Evolutionary conservation across 2,797 vertebrate genomes (phyloP), one percentile per base, ranked within the genome.

Genomic region (Urosaurus nigricauda): DNA sequence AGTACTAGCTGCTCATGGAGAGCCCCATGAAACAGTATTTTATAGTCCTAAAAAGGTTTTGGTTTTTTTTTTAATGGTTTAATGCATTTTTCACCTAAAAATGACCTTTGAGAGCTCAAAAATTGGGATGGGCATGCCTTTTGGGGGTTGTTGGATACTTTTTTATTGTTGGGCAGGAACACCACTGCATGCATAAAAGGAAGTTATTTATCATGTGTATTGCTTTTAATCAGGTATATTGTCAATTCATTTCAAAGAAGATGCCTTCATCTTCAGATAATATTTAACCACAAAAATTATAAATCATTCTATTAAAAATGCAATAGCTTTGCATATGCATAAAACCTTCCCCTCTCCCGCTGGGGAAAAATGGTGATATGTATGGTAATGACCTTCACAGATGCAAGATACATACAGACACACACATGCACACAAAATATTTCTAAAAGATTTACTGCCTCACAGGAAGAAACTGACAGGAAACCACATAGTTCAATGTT

Each of bases 261-360:
- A 7, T 56, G 86, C 43, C 1, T 89, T 2, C 7, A 43, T 37
- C 91, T 85, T 82, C 83, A 87, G 79, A 2, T 21, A 74, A 63
- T 79, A 11, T n/a, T 77, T 80, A 70, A 83, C 1, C 68, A 58
- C 40, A 0, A 4, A 43, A 88, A 0, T 0, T 32, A 83, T 80
- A 79, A 88, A 90, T 79, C 37, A 43, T 51, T 90, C 65, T 40
- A 89, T 86, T 68, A 29, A 37, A 79, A 68, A 75, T 51, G 32
- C 60, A 26, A 51, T 37, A 26, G 24, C 68, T 71, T 32, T 68
- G n/a, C 68, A 53, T 5, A n/a, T 68, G n/a, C 79, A 79, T 70
- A 53, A 86, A 53, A 78, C 16, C 14, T 21, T 5, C 6, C 19
- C 24, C 26, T 79, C 32, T 86, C 3, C 43, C 37, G 29, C n/a